Conservation (phyloP, 2,888 invertebrate genomes). For the Ichneumoninae sp. region DNA sequence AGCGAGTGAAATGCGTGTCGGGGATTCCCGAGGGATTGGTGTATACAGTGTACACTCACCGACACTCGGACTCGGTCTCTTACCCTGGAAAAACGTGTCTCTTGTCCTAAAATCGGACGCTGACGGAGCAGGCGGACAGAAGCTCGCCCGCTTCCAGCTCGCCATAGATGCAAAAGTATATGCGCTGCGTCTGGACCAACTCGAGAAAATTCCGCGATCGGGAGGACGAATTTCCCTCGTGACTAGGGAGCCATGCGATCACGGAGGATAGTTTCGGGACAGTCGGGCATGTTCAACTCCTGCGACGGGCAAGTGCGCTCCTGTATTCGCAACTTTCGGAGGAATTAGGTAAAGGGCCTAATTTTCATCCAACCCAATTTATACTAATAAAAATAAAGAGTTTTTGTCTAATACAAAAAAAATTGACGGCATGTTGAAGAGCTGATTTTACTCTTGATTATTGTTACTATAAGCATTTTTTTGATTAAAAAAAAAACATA, state of each 20-base stretch:
- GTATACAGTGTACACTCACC: background rate
- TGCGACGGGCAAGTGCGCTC: slow-evolving; percentile 2
- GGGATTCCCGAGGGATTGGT: slow-evolving; percentile 7
- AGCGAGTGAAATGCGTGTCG: background rate
- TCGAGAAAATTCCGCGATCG: slow-evolving; percentile 76
- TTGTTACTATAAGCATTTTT: too few relatives aligned
- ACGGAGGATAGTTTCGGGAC: slow-evolving; percentile 57
- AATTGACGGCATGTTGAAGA: too few relatives aligned
- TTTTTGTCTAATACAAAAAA: too few relatives aligned
- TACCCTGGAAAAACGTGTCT: slow-evolving; percentile 71
- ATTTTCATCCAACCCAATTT: too few relatives aligned
- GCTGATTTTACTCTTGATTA: too few relatives aligned
- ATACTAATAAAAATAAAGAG: too few relatives aligned
- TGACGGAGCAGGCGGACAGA: slow-evolving; percentile 72
- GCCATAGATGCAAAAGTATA: background rate
- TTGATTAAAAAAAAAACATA: too few relatives aligned
- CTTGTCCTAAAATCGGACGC: slow-evolving; percentile 68
- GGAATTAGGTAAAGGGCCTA: too few relatives aligned
- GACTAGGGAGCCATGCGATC: slow-evolving; percentile 76
- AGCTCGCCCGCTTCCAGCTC: slow-evolving; percentile 22
- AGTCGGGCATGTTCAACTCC: slow-evolving; percentile 25
- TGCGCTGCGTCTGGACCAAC: background rate
- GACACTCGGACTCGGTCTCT: slow-evolving; percentile 45
- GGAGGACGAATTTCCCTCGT: slow-evolving; percentile 78
- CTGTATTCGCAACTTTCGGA: too few relatives aligned